phyloP scores from a whole-genome alignment of 2,113 vertebrate species.

The Mustela nigripes region DNA sequence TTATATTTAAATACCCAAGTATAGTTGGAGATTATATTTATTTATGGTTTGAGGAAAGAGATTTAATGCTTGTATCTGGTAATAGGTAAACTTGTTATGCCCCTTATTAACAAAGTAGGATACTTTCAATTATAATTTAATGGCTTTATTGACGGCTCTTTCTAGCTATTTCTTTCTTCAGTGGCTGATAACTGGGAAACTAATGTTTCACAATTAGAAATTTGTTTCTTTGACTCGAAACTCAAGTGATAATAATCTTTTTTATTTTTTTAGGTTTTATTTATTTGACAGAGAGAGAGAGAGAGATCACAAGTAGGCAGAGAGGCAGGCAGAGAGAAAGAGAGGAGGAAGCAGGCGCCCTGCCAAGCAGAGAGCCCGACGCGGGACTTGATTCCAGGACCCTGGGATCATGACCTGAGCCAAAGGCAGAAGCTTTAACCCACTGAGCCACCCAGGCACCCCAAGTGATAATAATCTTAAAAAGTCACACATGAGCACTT shows the following conservation, averaged over 20 bases:
- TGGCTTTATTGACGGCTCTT: neutral
- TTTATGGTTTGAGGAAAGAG: conserved; percentile 32
- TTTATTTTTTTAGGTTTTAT: too few species aligned
- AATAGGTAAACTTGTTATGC: neutral
- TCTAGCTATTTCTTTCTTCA: neutral
- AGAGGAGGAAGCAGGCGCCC: too few species aligned
- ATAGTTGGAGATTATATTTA: neutral
- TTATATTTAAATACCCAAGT: conserved; percentile 35
- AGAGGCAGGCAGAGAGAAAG: too few species aligned
- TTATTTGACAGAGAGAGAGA: too few species aligned
- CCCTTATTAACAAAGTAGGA: conserved; percentile 10
- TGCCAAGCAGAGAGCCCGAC: too few species aligned
- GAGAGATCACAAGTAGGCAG: too few species aligned
- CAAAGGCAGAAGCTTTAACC: too few species aligned
- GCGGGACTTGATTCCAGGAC: too few species aligned
- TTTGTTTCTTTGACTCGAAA: conserved; percentile 25
- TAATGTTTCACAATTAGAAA: neutral
- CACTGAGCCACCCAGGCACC: too few species aligned
- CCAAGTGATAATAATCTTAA: conserved; percentile 20
- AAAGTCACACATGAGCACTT: neutral
- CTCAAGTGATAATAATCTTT: neutral
- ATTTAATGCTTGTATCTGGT: neutral
- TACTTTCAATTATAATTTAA: neutral
- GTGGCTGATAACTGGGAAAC: conserved; percentile 26
- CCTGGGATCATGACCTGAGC: too few species aligned